Evolutionary conservation across 37 sponge, comb jelly and placozoan species (phyloP).

Genomic region (Cladorhizidae sp.): DNA sequence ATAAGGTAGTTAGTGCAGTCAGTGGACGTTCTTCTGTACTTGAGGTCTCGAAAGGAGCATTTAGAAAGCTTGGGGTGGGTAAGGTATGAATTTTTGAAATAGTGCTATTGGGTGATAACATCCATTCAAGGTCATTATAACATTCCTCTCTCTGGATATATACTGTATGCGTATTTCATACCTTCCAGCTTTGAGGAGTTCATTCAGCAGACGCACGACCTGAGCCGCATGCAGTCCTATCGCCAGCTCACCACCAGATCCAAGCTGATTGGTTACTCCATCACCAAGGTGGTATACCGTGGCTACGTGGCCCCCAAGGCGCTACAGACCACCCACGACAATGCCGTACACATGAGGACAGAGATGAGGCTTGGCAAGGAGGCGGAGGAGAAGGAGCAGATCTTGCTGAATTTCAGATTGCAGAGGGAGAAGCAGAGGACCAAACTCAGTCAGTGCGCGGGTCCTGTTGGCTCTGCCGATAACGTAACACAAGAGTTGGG

Average conservation of each 20-base stretch:
- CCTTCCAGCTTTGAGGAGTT: conserved; percentile 75
- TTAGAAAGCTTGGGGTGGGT: too few relatives aligned
- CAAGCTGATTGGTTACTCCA: conserved; percentile 61
- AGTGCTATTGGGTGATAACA: too few relatives aligned
- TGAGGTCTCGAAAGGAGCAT: too few relatives aligned
- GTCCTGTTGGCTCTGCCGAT: neutral
- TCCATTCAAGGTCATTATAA: too few relatives aligned
- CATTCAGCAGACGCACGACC: conserved; percentile 68
- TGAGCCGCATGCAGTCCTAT: conserved; percentile 68
- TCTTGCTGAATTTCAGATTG: conserved; percentile 64
- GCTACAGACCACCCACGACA: conserved; percentile 59
- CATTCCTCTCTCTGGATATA: too few relatives aligned
- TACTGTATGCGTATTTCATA: too few relatives aligned
- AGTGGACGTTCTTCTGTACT: too few relatives aligned
- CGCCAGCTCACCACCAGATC: conserved; percentile 60
- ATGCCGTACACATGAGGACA: conserved; percentile 66
- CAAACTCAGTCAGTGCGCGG: conserved; percentile 58
- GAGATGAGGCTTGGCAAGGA: conserved; percentile 63
- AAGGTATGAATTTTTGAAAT: too few relatives aligned
- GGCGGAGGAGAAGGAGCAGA: conserved; percentile 60
- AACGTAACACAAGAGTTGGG: too few relatives aligned
- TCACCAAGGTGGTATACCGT: conserved; percentile 72
- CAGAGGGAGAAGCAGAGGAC: conserved; percentile 76
- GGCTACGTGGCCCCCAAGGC: conserved; percentile 50
- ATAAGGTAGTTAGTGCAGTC: too few relatives aligned